Base-by-base conservation (phyloP, 2,113 vertebrate species). In the Numenius arquata region DNA sequence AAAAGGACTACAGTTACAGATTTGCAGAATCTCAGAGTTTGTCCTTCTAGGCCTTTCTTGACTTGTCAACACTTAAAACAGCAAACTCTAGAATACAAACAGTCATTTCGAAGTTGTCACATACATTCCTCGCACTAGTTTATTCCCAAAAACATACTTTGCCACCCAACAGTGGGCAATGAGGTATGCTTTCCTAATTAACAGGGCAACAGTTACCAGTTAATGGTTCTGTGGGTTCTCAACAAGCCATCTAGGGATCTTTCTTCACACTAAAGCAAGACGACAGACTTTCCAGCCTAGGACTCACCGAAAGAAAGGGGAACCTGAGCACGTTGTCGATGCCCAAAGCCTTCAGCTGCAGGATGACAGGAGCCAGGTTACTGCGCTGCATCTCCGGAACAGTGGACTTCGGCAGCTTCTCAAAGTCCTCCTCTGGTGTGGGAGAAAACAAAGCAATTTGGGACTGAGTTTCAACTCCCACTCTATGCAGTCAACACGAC, bases 331-430 rank as follows among this genome's bases (percentile, higher is more conserved):
- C 99, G 1, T 99, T 99, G 98, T 99, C 99, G 2, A 99, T 99
- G 25, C 99, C 99, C 83, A 99, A 95, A 12, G 99, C 99, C 97
- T 99, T 99, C 92, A 99, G 99, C 98, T 99, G 99, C 89, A 99
- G 97, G 97, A 99, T 99, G 96, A 99, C 99, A 4, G 99, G 99
- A 3, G 99, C 98, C 90, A 99, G 97, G 97, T 99, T 99, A 74
- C 99, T 99, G 89, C 99, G 99, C 97, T 99, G 99, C 99, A 99
- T 99, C 98, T 99, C 99, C 0, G 99, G 99, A 45, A 99, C 98
- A 0, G 99, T 99, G 41, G 98, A 98, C 26, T 98, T 97, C 1
- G 99, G 99, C 96, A 99, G 86, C 97, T 99, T 99, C 97, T 99
- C 99, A 93, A 99, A 99, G 97, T 99, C 99, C 89, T 99, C 99